phyloP scores from a whole-genome alignment of 2,113 vertebrate species.

The Saccopteryx leptura region DNA sequence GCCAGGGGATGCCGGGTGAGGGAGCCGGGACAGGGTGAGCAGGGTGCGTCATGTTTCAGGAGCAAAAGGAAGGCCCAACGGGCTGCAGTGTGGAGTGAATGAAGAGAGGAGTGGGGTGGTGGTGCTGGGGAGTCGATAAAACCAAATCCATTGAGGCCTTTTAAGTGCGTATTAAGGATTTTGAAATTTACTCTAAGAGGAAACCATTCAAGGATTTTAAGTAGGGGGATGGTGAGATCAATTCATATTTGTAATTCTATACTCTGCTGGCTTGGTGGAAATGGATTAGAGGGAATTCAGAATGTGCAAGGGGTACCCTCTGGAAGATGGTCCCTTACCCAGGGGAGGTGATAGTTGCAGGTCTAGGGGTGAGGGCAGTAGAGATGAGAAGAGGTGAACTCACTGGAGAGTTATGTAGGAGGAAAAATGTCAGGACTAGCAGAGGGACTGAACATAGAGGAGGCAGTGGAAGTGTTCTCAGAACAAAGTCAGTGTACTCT shows the following conservation, averaged over 20 bases:
- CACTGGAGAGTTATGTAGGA: neutral
- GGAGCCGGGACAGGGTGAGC: rapidly evolving
- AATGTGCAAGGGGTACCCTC: neutral
- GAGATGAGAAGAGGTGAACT: neutral
- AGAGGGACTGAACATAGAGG: neutral
- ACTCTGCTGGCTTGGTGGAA: neutral
- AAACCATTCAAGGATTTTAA: constrained; percentile 13
- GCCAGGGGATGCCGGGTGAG: neutral
- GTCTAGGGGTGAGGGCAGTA: neutral
- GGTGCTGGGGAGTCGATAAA: neutral
- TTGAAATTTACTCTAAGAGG: constrained; percentile 13
- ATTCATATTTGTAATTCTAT: neutral
- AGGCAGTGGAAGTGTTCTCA: neutral
- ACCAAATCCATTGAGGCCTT: neutral
- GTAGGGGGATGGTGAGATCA: neutral
- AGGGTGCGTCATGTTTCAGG: neutral
- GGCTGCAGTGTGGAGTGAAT: neutral
- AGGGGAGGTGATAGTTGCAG: neutral
- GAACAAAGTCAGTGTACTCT: neutral
- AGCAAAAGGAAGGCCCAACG: neutral
- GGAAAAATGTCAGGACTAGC: neutral
- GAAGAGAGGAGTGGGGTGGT: neutral
- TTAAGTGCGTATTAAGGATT: neutral
- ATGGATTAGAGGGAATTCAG: neutral
- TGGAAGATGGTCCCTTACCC: neutral